Base-by-base conservation (phyloP, 1,140 invertebrate species). In the Phocides pigmalion region DNA sequence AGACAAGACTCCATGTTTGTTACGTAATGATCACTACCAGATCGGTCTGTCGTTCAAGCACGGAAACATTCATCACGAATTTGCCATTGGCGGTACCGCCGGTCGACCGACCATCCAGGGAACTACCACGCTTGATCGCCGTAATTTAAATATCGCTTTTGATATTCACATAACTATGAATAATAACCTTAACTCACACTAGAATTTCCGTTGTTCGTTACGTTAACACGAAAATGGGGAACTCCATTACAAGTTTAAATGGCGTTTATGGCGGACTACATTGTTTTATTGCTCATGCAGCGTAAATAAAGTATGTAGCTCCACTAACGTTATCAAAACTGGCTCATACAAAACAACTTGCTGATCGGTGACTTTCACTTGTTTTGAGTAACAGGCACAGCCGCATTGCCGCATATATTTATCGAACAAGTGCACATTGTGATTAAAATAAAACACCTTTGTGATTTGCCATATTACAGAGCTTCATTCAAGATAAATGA, bases 361-460 rank as follows among this genome's bases (percentile, higher is more conserved):
- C 44, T 62, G 56, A 50, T 56, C 51, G 54, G 62, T 69, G 28
- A 64, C 62, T 69, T 69, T 69, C 67, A 69, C 67, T 64, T 54
- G 44, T 44, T 64, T 56, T 53, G 19, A 46, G 25, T 49, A 54
- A 42, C 51, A 37, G 17, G n/a, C 37, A 22, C 35, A 39, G 37
- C 20, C n/a, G 16, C 20, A 41, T 25, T 11, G 2, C 32, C 32
- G 32, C 32, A 35, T 19, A 44, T 44, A 44, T 8, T 56, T 4
- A 44, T 53, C 17, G 50, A 53, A 53, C 50, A 53, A 53, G 50
- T 39, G 50, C 17, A 53, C 14, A 47, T 53, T 53, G 50, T 53
- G 17, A 39, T 39, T 53, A 53, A 39, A 35, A 35, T 35, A 51
- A 35, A 54, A 41, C 25, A 11, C 37, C 35, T 53, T 53, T 53